Conservation (phyloP, 2,888 invertebrate species). For the Ophonus ardosiacus region DNA sequence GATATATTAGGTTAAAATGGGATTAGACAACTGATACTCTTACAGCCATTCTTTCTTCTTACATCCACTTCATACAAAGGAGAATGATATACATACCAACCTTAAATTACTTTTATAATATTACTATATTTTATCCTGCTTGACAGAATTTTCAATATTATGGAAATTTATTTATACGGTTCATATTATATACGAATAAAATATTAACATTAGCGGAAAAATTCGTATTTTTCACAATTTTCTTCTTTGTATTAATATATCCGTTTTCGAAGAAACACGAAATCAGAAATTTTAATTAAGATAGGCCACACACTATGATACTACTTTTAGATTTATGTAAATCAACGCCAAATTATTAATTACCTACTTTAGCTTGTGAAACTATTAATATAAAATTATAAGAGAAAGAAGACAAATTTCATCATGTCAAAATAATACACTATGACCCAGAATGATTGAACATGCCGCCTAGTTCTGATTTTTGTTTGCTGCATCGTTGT, state of each 20-base stretch:
- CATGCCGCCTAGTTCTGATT: too few relatives aligned
- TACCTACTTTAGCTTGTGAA: too few relatives aligned
- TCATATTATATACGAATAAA: neutral
- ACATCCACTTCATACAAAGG: slow-evolving; percentile 1
- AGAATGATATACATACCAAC: neutral
- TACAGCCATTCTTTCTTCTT: neutral
- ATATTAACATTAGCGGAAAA: neutral
- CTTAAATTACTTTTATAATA: neutral
- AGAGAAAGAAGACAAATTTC: too few relatives aligned
- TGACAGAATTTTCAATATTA: neutral
- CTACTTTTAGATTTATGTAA: too few relatives aligned
- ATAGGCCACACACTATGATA: too few relatives aligned
- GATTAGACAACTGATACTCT: slow-evolving; percentile 29
- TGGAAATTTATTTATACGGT: slow-evolving; percentile 2
- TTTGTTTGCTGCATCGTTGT: too few relatives aligned
- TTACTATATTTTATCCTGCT: slow-evolving; percentile 1
- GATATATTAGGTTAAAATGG: slow-evolving; percentile 27
- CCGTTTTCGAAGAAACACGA: neutral
- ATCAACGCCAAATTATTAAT: too few relatives aligned
- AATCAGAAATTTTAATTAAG: too few relatives aligned
- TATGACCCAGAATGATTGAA: too few relatives aligned
- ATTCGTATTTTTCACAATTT: neutral
- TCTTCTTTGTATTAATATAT: neutral
- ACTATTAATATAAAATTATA: too few relatives aligned
- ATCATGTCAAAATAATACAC: too few relatives aligned